phyloP scores from a whole-genome alignment of 2,888 invertebrate species.

The Leptinotarsa juncta region DNA sequence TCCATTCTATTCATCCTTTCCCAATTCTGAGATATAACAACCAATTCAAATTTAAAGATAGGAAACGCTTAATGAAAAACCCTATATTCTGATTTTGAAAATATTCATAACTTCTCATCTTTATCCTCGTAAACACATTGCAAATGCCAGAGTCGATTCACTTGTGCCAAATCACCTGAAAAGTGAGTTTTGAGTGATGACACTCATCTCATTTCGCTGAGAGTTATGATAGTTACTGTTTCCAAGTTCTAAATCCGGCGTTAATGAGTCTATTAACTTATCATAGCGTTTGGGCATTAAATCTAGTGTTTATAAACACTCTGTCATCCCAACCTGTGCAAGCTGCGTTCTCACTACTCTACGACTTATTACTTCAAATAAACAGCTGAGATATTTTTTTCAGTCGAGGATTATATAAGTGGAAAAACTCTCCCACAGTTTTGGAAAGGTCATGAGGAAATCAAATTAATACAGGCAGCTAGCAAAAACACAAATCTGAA shows the following conservation, averaged over 20 bases:
- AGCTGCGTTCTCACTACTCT: slow-evolving; percentile 35
- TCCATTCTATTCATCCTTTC: no score
- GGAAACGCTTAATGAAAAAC: no score
- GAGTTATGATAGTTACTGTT: not conserved
- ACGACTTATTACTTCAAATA: slow-evolving; percentile 37
- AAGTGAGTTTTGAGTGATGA: not conserved
- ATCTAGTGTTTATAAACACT: slow-evolving; percentile 60
- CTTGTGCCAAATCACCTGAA: not conserved
- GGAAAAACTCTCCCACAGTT: not conserved
- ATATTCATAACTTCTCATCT: no score
- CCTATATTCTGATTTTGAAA: no score
- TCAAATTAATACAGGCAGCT: no score
- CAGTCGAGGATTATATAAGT: not conserved
- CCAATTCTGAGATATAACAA: no score
- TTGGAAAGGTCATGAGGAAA: not conserved
- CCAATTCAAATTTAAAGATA: no score
- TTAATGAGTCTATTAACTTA: slow-evolving; percentile 66
- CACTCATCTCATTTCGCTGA: slow-evolving; percentile 5
- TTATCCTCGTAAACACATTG: not conserved
- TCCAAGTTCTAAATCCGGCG: slow-evolving; percentile 55
- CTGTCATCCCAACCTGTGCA: slow-evolving; percentile 38
- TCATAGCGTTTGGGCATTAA: slow-evolving; percentile 64
- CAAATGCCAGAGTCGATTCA: not conserved
- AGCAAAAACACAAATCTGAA: no score
- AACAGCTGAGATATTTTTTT: slow-evolving; percentile 24